Conservation (phyloP, 1,140 invertebrate species). For the Drosophila setifemur region DNA sequence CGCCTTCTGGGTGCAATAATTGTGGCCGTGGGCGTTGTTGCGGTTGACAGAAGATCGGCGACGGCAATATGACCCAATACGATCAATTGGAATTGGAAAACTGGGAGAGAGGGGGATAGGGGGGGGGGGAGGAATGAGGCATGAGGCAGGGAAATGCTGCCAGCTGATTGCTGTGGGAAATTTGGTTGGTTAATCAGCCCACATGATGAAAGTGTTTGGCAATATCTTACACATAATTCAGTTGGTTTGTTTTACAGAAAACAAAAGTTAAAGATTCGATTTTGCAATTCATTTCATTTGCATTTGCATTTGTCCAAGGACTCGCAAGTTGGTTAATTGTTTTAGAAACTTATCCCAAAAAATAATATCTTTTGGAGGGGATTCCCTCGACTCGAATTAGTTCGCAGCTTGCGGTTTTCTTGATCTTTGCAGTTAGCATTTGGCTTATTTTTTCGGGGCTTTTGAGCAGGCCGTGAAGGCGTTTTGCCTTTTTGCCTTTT, state of each 20-base stretch:
- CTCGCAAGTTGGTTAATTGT: no score
- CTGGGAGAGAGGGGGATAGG: not conserved
- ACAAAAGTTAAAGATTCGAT: no score
- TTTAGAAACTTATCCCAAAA: no score
- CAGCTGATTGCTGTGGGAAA: conserved; percentile 1
- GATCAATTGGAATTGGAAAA: conserved; percentile 6
- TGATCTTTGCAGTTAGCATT: not conserved
- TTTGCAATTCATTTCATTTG: no score
- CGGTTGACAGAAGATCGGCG: not conserved
- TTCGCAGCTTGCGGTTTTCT: not conserved
- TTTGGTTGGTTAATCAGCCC: no score
- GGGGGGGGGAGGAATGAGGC: not conserved
- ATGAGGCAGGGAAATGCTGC: not conserved
- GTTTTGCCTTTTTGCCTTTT: conserved; percentile 19
- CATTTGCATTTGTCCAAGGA: no score
- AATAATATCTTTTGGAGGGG: no score
- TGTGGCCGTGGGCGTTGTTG: conserved; percentile 16
- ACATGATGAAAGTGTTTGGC: no score
- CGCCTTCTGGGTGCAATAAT: not conserved
- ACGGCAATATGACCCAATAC: not conserved
- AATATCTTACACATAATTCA: no score
- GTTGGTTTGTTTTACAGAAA: no score
- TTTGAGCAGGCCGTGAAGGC: conserved; percentile 27
- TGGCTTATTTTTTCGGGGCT: not conserved
- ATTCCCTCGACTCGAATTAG: not conserved